A percentile compares a stretch with the other conserved stretches of the same genome.
phyloP scores from a whole-genome alignment of 2,888 invertebrate genomes.

The Muscina levida region DNA sequence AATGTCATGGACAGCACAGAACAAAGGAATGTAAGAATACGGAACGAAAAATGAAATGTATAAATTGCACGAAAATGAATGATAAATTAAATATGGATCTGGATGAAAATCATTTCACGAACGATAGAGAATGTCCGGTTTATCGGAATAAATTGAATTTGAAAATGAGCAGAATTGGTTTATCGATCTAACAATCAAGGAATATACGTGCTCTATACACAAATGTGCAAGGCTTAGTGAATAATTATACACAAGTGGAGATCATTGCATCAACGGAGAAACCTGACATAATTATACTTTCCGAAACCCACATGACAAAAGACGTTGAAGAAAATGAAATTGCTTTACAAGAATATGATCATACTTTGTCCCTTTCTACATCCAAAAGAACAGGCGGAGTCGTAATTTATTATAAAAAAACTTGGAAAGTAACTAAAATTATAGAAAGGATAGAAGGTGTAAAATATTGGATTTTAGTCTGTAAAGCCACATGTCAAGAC shows the following conservation, averaged over 20 bases:
- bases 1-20: slow-evolving; percentile 38
- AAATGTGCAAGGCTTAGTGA: slow-evolving; percentile 28
- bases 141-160: slow-evolving; percentile 29
- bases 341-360: slow-evolving; percentile 4
- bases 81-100: slow-evolving; percentile 30
- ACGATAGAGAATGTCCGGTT: slow-evolving; percentile 11
- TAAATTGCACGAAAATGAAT: slow-evolving; percentile 36
- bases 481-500: neutral
- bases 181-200: slow-evolving; percentile 6
- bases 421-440: neutral
- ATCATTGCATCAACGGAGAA: neutral
- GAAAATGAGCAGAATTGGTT: slow-evolving; percentile 9
- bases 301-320: neutral
- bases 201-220: neutral
- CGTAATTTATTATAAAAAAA: neutral
- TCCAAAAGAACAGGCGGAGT: neutral
- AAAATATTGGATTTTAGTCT: slow-evolving; percentile 12
- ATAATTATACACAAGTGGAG: slow-evolving; percentile 35
- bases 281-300: slow-evolving; percentile 11
- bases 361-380: neutral
- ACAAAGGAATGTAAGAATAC: slow-evolving; percentile 16
- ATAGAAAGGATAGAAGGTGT: neutral
- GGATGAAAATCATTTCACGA: slow-evolving; percentile 39
- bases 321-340: neutral
- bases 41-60: slow-evolving; percentile 28